phyloP scores from a whole-genome alignment of 2,888 invertebrate species.

The Hypena proboscidalis region DNA sequence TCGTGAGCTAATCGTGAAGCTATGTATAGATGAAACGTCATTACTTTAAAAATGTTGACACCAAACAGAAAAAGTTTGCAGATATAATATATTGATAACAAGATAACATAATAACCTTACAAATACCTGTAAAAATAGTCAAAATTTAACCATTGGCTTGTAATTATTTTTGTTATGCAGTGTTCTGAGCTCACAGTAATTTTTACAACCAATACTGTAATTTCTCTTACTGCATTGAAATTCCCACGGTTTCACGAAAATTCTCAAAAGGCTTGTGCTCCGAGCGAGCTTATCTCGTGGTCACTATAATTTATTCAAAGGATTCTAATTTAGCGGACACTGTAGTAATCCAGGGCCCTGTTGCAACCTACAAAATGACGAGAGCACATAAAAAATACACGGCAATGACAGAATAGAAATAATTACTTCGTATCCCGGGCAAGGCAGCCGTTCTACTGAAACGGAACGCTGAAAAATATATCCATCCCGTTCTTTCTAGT shows the following conservation, averaged over 20 bases:
- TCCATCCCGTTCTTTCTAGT: slow-evolving; percentile 57
- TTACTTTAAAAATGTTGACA: too few species aligned
- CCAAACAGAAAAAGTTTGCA: too few species aligned
- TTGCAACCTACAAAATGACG: slow-evolving; percentile 61
- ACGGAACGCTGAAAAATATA: slow-evolving; percentile 55
- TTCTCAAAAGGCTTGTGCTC: background rate
- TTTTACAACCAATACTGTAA: too few species aligned
- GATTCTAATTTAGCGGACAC: slow-evolving; percentile 38
- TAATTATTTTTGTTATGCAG: too few species aligned
- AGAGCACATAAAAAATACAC: slow-evolving; percentile 80
- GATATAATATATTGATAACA: too few species aligned
- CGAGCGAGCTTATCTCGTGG: slow-evolving; percentile 18
- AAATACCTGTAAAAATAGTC: too few species aligned
- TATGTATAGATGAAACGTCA: too few species aligned
- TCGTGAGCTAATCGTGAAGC: too few species aligned
- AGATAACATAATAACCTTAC: too few species aligned
- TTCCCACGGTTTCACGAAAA: slow-evolving; percentile 1
- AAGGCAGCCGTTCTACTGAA: slow-evolving; percentile 67
- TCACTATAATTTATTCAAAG: slow-evolving; percentile 32
- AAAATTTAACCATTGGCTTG: too few species aligned
- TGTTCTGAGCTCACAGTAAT: too few species aligned
- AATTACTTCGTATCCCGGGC: slow-evolving; percentile 85
- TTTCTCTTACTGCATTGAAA: background rate
- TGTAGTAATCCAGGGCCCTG: slow-evolving; percentile 41
- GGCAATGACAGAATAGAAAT: slow-evolving; percentile 85